phyloP scores from a whole-genome alignment of 2,888 invertebrate genomes.

The Anarsia innoxiella region DNA sequence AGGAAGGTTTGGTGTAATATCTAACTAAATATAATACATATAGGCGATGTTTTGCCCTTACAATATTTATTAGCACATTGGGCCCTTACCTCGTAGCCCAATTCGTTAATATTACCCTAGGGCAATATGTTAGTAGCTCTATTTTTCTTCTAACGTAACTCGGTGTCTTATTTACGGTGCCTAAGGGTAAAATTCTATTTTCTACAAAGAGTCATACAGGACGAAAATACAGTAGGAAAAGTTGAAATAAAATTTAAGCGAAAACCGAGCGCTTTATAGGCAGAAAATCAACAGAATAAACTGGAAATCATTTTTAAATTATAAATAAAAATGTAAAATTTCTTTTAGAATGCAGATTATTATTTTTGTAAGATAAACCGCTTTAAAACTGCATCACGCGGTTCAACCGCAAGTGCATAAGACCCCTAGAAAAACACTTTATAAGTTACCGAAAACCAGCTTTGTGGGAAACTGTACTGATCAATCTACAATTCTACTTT shows the following conservation, averaged over 20 bases:
- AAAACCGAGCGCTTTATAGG: background rate
- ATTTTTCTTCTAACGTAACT: constrained; percentile 46
- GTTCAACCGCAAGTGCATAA: no score
- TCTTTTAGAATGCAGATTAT: no score
- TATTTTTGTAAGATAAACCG: no score
- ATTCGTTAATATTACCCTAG: constrained; percentile 47
- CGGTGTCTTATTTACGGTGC: constrained; percentile 43
- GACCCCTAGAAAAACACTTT: background rate
- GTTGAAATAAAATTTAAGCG: background rate
- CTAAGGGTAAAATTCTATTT: constrained; percentile 37
- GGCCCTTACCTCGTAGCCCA: constrained; percentile 28
- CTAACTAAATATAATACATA: no score
- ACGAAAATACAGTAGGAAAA: background rate
- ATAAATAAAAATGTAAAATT: background rate
- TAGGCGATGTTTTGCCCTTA: constrained; percentile 32
- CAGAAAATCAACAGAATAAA: background rate
- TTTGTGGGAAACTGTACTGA: constrained; percentile 1
- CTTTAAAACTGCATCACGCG: no score
- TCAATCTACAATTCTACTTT: constrained; percentile 7
- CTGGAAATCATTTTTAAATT: background rate
- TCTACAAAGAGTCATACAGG: constrained; percentile 8
- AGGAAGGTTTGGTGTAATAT: background rate
- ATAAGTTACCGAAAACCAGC: background rate
- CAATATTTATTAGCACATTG: constrained; percentile 36
- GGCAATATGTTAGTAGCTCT: constrained; percentile 25